A percentile compares a stretch with the other conserved stretches of the same genome.
Conservation (phyloP, 1,140 invertebrate genomes). For the Temnothorax nylanderi region DNA sequence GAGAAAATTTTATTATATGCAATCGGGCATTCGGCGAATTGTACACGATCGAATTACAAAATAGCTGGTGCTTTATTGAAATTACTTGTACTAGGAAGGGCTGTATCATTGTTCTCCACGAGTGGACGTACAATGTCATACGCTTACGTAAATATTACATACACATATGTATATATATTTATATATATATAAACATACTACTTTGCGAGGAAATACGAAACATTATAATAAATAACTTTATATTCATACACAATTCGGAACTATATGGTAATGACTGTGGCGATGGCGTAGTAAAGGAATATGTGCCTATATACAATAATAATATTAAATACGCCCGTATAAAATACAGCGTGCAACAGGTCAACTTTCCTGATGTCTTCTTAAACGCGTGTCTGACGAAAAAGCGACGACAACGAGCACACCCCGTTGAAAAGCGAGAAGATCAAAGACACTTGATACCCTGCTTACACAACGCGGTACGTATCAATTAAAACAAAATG, state of each 20-base stretch:
- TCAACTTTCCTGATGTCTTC: slow-evolving; percentile 16
- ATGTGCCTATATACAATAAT: slow-evolving; percentile 72
- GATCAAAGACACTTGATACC: slow-evolving; percentile 55
- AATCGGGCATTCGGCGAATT: neutral
- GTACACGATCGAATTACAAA: neutral
- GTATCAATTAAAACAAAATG: slow-evolving; percentile 44
- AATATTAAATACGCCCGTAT: slow-evolving; percentile 65
- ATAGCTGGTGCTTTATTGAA: neutral
- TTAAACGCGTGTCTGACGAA: slow-evolving; percentile 26
- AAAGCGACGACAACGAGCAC: slow-evolving; percentile 45
- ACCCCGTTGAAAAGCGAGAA: slow-evolving; percentile 53
- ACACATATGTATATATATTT: slow-evolving; percentile 36
- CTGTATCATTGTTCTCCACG: neutral
- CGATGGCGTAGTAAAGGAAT: slow-evolving; percentile 66
- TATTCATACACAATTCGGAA: slow-evolving; percentile 23
- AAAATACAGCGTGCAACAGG: slow-evolving; percentile 24
- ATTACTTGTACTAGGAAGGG: neutral
- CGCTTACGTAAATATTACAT: slow-evolving; percentile 43
- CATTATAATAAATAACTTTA: slow-evolving; percentile 77
- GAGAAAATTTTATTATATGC: neutral
- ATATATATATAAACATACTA: slow-evolving; percentile 55
- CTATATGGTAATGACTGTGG: slow-evolving; percentile 63
- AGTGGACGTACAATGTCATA: neutral
- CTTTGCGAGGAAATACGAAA: slow-evolving; percentile 77
- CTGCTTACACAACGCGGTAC: slow-evolving; percentile 27